A percentile compares a stretch with the other conserved stretches of the same genome.
These are phyloP conservation scores for Scaptomyza tumidula DNA, from an alignment of 2,888 invertebrate genomes.

Conservation along the genomic window DNA sequence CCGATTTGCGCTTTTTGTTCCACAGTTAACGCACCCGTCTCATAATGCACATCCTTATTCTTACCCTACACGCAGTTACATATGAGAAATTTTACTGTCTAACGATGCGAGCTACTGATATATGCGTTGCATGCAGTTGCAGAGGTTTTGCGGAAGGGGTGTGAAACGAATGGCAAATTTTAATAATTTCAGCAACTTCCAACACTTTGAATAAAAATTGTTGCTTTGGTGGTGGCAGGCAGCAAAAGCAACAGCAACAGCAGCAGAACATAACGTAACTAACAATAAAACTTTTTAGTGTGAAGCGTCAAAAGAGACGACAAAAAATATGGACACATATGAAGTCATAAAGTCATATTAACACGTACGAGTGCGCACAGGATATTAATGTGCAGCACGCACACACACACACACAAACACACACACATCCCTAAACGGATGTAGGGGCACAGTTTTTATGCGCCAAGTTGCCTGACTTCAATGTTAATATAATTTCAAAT, in stretches of 20 bases:
- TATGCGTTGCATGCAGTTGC: slow-evolving; percentile 17
- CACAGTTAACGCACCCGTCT: slow-evolving; percentile 5
- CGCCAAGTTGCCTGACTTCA: slow-evolving; percentile 52
- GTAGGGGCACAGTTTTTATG: slow-evolving; percentile 34
- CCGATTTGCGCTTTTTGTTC: not conserved
- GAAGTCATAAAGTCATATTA: slow-evolving; percentile 84
- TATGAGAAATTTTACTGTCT: slow-evolving; percentile 50
- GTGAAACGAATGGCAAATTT: slow-evolving; percentile 52
- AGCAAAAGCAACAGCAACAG: slow-evolving; percentile 23
- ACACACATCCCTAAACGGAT: slow-evolving; percentile 12
- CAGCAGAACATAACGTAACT: slow-evolving; percentile 59
- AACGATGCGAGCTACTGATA: slow-evolving; percentile 46
- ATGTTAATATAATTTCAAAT: slow-evolving; percentile 76
- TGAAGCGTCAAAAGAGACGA: slow-evolving; percentile 66
- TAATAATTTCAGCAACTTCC: slow-evolving; percentile 77
- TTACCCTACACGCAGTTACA: slow-evolving; percentile 34
- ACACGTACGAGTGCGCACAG: slow-evolving; percentile 84
- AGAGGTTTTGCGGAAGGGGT: not conserved
- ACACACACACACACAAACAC: slow-evolving; percentile 36
- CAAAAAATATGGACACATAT: slow-evolving; percentile 77
- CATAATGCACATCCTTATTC: slow-evolving; percentile 23
- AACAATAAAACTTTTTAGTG: slow-evolving; percentile 78
- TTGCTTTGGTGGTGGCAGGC: slow-evolving; percentile 70
- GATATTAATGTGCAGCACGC: slow-evolving; percentile 77
- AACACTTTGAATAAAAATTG: slow-evolving; percentile 79